Conservation (phyloP, 2,797 vertebrate species). For the Liasis olivaceus region DNA sequence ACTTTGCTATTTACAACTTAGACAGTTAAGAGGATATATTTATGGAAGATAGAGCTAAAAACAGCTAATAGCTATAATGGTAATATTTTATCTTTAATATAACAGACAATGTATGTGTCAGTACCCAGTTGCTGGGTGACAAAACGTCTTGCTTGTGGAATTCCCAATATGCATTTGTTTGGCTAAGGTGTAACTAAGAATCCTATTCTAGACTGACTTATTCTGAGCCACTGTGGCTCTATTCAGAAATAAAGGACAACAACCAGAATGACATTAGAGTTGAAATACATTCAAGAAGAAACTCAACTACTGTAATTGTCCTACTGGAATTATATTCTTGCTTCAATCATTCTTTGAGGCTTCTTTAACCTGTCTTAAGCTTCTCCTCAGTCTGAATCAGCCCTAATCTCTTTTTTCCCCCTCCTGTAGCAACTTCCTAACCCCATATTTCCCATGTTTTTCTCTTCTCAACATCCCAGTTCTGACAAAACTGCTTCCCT, state of each 20-base stretch:
- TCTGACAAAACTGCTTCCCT: constrained; percentile 18
- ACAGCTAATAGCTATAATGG: background rate
- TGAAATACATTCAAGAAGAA: background rate
- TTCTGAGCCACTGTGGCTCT: background rate
- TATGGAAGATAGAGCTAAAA: background rate
- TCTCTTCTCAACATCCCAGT: background rate
- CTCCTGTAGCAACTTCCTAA: background rate
- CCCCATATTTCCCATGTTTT: background rate
- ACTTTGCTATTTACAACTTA: background rate
- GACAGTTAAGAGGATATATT: background rate
- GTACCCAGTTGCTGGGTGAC: background rate
- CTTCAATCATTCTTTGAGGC: background rate
- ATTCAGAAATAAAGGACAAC: background rate
- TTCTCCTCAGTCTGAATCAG: background rate
- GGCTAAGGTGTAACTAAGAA: background rate
- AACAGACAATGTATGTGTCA: background rate
- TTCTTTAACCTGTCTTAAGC: background rate
- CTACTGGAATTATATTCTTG: background rate
- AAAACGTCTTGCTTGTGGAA: background rate
- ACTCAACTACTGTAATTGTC: background rate
- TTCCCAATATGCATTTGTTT: background rate
- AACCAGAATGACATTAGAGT: background rate
- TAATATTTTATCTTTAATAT: background rate
- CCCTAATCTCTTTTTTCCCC: background rate
- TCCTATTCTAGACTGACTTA: background rate